Percentiles rank a stretch among this genome's conserved stretches.
Evolutionary conservation across 2,113 vertebrate species (phyloP).

Genomic region (Brachypodius melanocephalos): DNA sequence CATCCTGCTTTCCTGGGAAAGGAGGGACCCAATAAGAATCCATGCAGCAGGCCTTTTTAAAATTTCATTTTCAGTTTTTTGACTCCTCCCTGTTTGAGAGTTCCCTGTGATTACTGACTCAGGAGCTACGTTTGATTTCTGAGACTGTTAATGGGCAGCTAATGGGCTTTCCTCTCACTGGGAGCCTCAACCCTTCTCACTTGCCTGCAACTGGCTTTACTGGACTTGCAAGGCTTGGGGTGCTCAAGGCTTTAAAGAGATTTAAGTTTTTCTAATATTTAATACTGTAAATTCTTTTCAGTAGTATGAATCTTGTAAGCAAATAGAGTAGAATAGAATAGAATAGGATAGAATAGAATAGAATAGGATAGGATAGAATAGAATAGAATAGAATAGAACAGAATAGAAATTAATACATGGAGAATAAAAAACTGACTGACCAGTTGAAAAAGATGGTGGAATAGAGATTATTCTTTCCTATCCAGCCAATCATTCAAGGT

Average conservation of each 20-base stretch:
- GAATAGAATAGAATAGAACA: not conserved
- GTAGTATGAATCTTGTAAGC: not conserved
- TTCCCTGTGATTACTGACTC: slow-evolving; percentile 33
- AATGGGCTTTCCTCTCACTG: not conserved
- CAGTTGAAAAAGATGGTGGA: not conserved
- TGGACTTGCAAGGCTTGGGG: not conserved
- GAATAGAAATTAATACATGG: not conserved
- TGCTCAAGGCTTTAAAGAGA: not conserved
- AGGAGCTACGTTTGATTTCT: not conserved
- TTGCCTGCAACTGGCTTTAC: not conserved
- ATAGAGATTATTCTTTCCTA: not conserved
- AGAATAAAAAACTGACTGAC: not conserved
- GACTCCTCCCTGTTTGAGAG: slow-evolving; percentile 33
- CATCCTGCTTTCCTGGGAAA: not conserved
- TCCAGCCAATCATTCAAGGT: not conserved
- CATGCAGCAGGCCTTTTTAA: not conserved
- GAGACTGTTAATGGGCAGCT: not conserved
- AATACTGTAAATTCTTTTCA: not conserved
- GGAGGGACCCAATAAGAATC: not conserved
- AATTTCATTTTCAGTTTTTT: slow-evolving; percentile 1
- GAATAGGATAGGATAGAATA: too few relatives aligned
- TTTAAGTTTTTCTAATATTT: not conserved
- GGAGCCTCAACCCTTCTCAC: not conserved
- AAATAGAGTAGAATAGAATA: too few relatives aligned
- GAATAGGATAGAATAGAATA: not conserved